phyloP scores from a whole-genome alignment of 2,888 invertebrate species.

The Nemotelus nigrinus region DNA sequence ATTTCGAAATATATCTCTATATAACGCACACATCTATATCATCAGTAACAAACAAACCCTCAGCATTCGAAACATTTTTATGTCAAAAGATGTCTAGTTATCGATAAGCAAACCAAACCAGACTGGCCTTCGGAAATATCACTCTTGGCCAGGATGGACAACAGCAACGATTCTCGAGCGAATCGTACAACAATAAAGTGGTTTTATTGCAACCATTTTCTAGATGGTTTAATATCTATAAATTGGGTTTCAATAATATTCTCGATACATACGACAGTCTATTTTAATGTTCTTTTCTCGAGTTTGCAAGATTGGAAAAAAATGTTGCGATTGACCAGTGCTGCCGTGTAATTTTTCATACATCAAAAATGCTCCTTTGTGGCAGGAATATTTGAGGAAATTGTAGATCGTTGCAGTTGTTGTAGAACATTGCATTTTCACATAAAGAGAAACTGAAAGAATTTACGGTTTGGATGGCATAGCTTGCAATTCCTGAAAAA shows the following conservation, averaged over 20 bases:
- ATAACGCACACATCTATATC: background rate
- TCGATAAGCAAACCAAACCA: constrained; percentile 15
- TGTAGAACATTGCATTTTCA: background rate
- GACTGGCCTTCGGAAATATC: constrained; percentile 1
- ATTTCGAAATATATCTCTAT: background rate
- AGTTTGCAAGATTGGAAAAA: constrained; percentile 9
- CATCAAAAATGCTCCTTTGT: background rate
- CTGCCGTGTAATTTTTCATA: constrained; percentile 2
- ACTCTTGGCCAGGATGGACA: constrained; percentile 3
- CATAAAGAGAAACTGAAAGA: no score
- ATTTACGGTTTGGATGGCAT: no score
- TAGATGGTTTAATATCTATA: constrained; percentile 52
- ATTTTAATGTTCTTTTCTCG: constrained; percentile 47
- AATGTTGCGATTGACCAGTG: constrained; percentile 21
- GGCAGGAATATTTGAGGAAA: background rate
- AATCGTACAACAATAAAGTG: constrained; percentile 50
- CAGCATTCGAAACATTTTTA: constrained; percentile 1
- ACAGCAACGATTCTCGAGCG: constrained; percentile 46
- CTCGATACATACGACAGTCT: constrained; percentile 48
- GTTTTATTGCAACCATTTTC: constrained; percentile 51
- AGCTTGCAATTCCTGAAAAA: no score
- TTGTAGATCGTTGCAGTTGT: background rate
- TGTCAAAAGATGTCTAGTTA: constrained; percentile 23
- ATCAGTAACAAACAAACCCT: constrained; percentile 22
- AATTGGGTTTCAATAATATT: constrained; percentile 52